phyloP scores from a whole-genome alignment of 2,797 vertebrate species.

The Syndactyla subalaris region DNA sequence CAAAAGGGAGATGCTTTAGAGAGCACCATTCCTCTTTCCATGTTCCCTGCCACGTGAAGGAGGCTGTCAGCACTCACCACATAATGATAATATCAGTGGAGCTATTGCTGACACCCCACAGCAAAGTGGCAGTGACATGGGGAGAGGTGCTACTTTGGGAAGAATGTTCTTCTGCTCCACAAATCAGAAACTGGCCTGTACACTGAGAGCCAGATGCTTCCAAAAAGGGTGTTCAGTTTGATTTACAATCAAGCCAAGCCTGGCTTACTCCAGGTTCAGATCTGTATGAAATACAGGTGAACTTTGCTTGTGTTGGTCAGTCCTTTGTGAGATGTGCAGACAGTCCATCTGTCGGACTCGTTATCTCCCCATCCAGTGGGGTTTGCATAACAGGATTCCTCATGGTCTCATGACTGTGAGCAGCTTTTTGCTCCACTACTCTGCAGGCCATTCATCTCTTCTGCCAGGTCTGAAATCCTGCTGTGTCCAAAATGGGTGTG shows the following conservation, averaged over 20 bases:
- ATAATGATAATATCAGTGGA: not conserved
- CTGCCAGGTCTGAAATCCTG: not conserved
- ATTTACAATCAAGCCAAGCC: not conserved
- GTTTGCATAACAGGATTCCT: conserved; percentile 35
- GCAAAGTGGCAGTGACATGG: not conserved
- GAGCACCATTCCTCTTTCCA: not conserved
- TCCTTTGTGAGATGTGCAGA: not conserved
- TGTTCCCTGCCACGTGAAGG: not conserved
- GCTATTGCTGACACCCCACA: not conserved
- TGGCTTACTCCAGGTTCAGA: not conserved
- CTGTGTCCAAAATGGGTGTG: not conserved
- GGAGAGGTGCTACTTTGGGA: not conserved
- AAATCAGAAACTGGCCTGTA: not conserved
- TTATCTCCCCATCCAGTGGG: not conserved
- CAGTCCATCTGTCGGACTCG: not conserved
- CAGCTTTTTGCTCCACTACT: not conserved
- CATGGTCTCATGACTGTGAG: not conserved
- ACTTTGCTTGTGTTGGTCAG: not conserved
- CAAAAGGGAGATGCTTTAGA: not conserved
- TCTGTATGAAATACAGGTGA: not conserved
- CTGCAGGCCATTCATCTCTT: not conserved
- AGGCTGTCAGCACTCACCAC: not conserved
- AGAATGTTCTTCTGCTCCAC: not conserved
- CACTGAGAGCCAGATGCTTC: not conserved
- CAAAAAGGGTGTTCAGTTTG: not conserved